These are phyloP conservation scores for Rhinatrema bivittatum DNA, from an alignment of 2,797 vertebrate species.

Conservation along the genomic window DNA sequence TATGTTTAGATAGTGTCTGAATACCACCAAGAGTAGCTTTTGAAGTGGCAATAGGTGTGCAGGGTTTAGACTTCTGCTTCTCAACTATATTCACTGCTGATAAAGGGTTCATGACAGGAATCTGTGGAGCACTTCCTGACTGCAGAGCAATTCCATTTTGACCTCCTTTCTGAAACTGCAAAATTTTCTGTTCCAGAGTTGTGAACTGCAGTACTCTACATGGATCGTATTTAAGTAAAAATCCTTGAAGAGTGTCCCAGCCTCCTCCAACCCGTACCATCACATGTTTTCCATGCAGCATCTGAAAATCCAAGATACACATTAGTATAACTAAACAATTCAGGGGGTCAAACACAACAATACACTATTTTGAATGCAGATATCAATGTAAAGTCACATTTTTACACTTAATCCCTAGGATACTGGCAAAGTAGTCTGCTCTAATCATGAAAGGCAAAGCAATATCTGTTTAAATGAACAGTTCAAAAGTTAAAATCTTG, in stretches of 20 bases:
- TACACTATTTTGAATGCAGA: no score
- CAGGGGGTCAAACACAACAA: no score
- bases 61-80: constrained; percentile 36
- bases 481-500: no score
- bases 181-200: constrained; percentile 92
- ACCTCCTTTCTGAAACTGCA: constrained; percentile 85
- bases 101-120: constrained; percentile 81
- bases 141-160: constrained; percentile 42
- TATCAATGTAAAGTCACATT: no score
- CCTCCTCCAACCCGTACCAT: constrained; percentile 98
- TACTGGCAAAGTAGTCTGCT: no score
- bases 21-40: constrained; percentile 21
- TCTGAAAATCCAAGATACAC: constrained; percentile 72
- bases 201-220: constrained; percentile 89
- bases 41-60: constrained; percentile 2
- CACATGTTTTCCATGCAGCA: constrained; percentile 96
- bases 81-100: constrained; percentile 63
- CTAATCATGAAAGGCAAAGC: no score
- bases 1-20: constrained; percentile 13
- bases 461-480: no score
- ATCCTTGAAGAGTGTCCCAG: constrained; percentile 95
- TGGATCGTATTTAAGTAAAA: constrained; percentile 89
- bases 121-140: constrained; percentile 56
- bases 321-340: no score
- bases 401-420: no score